A percentile compares a stretch with the other conserved stretches of the same genome.
phyloP scores from a whole-genome alignment of 2,888 invertebrate genomes.

The Tortricodes alternella region DNA sequence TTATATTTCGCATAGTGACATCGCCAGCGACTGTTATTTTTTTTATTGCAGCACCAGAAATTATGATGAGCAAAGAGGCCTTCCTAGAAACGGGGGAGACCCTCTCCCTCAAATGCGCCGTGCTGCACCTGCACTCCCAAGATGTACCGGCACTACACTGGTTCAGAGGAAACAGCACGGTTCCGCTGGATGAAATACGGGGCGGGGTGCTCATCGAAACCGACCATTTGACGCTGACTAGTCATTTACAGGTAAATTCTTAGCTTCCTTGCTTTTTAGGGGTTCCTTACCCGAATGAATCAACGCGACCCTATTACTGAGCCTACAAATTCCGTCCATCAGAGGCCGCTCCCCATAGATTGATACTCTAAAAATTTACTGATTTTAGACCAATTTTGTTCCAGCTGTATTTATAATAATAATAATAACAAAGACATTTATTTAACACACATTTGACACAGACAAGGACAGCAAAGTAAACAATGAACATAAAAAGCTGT shows the following conservation, averaged over 20 bases:
- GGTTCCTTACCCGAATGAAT: no score
- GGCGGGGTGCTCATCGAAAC: conserved; percentile 79
- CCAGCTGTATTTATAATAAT: no score
- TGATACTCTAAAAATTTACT: no score
- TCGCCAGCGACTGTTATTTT: neutral
- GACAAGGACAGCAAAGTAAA: no score
- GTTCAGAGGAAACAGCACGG: conserved; percentile 62
- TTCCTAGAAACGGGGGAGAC: conserved; percentile 74
- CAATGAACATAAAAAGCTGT: no score
- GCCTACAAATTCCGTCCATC: no score
- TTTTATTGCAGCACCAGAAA: conserved; percentile 62
- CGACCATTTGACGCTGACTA: conserved; percentile 66
- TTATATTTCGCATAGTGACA: no score
- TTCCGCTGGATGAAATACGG: conserved; percentile 63
- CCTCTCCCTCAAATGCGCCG: conserved; percentile 67
- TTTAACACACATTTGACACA: no score
- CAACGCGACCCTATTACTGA: no score
- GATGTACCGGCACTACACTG: conserved; percentile 63
- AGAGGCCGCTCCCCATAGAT: no score
- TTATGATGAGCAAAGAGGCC: conserved; percentile 69
- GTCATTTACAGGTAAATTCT: conserved; percentile 66
- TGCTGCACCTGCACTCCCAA: conserved; percentile 61
- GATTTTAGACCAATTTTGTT: no score
- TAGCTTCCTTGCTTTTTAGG: neutral
- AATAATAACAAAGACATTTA: no score